These are phyloP conservation scores for Oreonectes daqikongensis DNA, from an alignment of 2,797 vertebrate genomes.

Conservation along the genomic window DNA sequence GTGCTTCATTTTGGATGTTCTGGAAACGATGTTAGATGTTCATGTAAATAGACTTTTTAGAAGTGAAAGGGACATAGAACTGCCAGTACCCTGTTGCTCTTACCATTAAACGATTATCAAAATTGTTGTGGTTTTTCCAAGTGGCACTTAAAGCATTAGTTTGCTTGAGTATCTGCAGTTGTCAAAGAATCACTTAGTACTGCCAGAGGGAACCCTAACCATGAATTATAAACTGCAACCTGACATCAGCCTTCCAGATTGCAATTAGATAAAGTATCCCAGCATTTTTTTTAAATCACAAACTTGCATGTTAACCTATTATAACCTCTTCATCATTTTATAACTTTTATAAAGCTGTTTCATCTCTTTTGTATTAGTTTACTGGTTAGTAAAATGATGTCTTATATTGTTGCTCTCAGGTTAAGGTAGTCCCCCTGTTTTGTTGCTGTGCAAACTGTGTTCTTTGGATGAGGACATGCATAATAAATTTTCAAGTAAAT, in stretches of 20 bases:
- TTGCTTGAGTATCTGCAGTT: slow-evolving; percentile 8
- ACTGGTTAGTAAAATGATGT: neutral
- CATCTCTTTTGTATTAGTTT: neutral
- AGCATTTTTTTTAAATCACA: neutral
- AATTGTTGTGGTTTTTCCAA: slow-evolving; percentile 39
- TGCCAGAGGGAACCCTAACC: slow-evolving; percentile 5
- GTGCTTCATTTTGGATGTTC: neutral
- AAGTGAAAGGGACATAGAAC: slow-evolving; percentile 40
- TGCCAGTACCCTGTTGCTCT: slow-evolving; percentile 35
- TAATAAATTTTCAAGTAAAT: neutral
- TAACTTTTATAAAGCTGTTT: neutral
- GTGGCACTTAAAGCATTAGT: slow-evolving; percentile 16
- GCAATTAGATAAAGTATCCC: neutral
- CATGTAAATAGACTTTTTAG: slow-evolving; percentile 24
- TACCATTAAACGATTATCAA: slow-evolving; percentile 38
- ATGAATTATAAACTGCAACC: slow-evolving; percentile 6
- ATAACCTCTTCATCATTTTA: neutral
- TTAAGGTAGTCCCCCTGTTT: neutral
- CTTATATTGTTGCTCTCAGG: neutral
- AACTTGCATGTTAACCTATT: neutral
- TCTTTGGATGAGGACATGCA: neutral
- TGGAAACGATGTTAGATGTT: slow-evolving; percentile 20
- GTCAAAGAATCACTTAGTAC: slow-evolving; percentile 1
- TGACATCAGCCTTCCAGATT: neutral
- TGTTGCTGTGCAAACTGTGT: neutral